Base-by-base conservation (phyloP, 2,888 invertebrate species). In the Nephrotoma appendiculata region DNA sequence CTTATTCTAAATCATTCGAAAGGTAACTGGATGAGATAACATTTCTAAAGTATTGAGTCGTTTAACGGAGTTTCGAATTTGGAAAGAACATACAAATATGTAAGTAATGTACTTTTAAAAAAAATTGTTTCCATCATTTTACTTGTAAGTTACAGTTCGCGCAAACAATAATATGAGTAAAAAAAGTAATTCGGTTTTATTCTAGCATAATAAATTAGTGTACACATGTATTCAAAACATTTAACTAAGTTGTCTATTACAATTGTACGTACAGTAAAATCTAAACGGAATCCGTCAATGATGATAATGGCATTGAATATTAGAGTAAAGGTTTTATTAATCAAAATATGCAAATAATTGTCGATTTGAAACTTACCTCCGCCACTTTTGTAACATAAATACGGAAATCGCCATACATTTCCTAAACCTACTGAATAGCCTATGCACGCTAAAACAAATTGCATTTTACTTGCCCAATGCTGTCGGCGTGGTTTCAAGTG, bases 361-460 rank as follows among this genome's bases (percentile, higher is more conserved):
- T 41, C 7, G 12, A 9, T 52, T 11, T 57, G 19, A 48, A 83
- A 19, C 92, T 93, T 90, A 96, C 97, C 97, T 93, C 97, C 97
- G 89, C 97, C 97, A 91, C 96, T 96, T 92, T 96, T 96, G 92
- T 97, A 97, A 92, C 97, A 97, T 89, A 98, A 94, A 92, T 98
- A 98, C 48, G 98, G 98, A 92, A 98, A 98, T 89, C 97, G 94
- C 97, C 97, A 97, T 88, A 97, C 96, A 90, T 97, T 97, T 89
- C 97, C 97, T 88, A 97, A 93, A 57, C 97, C 97, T 87, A 97
- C 96, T 86, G 97, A 97, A 91, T 97, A 97, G 41, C 97, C 96
- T 88, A 97, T 95, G 90, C 96, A 97, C 86, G 97, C 97, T 89
- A 97, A 93, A 86, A 97, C 96, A 90, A 97, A 97, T 92, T 97